These are phyloP conservation scores for Dolichopus griseipennis DNA, from an alignment of 2,888 invertebrate species.

Conservation along the genomic window DNA sequence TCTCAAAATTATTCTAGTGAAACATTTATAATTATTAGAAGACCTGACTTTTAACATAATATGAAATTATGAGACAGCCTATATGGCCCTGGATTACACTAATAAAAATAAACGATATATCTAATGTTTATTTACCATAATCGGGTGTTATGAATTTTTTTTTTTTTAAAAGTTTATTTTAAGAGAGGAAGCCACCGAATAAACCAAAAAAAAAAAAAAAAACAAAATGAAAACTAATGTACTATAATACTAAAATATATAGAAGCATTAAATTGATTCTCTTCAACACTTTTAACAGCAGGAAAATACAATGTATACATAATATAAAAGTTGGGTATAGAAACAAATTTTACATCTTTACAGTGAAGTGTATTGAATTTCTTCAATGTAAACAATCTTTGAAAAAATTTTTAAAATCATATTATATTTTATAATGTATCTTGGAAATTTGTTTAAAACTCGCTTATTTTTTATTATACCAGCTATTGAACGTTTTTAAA, in stretches of 20 bases:
- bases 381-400: slow-evolving; percentile 4
- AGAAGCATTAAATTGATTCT: not conserved
- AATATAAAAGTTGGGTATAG: not conserved
- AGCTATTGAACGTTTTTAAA: no score
- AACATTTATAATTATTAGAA: not conserved
- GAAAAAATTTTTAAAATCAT: not conserved
- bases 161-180: not conserved
- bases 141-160: not conserved
- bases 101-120: not conserved
- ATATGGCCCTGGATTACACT: not conserved
- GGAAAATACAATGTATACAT: not conserved
- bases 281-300: not conserved
- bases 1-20: not conserved
- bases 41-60: not conserved
- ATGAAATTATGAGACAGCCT: not conserved
- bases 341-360: not conserved
- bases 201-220: not conserved
- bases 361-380: not conserved
- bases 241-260: not conserved
- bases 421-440: not conserved
- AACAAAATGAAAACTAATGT: not conserved
- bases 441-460: no score
- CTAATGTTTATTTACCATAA: not conserved
- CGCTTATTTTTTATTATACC: no score
- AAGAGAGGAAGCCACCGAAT: not conserved